Evolutionary conservation across 2,888 invertebrate genomes (phyloP).

Genomic region (Tenthredo livida): DNA sequence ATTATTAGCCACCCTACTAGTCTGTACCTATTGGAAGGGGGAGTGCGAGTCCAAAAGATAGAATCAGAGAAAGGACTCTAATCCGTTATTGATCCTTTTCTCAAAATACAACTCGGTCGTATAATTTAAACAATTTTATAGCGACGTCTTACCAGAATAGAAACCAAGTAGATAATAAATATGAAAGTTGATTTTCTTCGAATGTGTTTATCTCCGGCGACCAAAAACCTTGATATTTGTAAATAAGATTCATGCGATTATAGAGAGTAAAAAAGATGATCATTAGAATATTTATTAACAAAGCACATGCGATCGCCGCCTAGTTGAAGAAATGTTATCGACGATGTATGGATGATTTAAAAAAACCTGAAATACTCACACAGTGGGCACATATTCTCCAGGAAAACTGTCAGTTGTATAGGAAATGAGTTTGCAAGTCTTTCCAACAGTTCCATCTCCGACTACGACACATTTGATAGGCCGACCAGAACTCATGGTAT

Average conservation of each 20-base stretch:
- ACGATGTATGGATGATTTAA: background rate
- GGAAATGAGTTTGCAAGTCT: constrained; percentile 96
- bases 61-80: constrained; percentile 1
- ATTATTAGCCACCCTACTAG: constrained; percentile 70
- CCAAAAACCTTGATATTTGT: background rate
- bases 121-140: background rate
- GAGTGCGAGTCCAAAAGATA: background rate
- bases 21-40: constrained; percentile 61
- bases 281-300: background rate
- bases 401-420: constrained; percentile 96
- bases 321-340: background rate
- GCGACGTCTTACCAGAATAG: background rate
- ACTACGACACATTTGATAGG: constrained; percentile 96
- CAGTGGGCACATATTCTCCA: constrained; percentile 96
- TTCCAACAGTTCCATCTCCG: constrained; percentile 96
- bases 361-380: constrained; percentile 83
- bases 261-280: background rate
- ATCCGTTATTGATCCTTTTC: background rate
- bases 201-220: background rate
- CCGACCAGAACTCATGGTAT: constrained; percentile 92
- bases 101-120: background rate
- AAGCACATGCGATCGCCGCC: background rate
- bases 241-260: background rate
- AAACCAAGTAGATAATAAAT: too few relatives aligned
- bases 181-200: background rate